phyloP scores from a whole-genome alignment of 2,888 invertebrate genomes.

The Odontothrips loti region DNA sequence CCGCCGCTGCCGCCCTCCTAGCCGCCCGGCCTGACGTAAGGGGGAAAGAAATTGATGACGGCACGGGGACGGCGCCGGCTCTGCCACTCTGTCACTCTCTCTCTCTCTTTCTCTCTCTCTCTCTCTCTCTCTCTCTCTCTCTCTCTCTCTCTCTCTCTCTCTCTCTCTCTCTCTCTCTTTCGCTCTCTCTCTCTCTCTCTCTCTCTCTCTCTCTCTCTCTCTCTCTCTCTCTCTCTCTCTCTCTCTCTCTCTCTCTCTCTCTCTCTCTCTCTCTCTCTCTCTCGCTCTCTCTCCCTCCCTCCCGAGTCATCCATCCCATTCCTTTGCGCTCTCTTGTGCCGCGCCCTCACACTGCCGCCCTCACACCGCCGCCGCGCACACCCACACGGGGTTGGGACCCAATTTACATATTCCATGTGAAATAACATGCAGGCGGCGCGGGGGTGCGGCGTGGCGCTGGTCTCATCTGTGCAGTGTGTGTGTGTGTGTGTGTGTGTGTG shows the following conservation, averaged over 20 bases:
- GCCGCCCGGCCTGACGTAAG: slow-evolving; percentile 4
- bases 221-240: background rate
- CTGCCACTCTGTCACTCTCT: background rate
- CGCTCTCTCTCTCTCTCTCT: background rate
- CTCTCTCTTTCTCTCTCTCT: background rate
- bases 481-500: too few relatives aligned
- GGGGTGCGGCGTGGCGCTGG: background rate
- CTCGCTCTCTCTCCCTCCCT: background rate
- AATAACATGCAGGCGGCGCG: slow-evolving; percentile 19
- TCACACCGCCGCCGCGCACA: background rate
- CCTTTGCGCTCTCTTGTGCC: slow-evolving; percentile 3
- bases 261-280: background rate
- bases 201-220: background rate
- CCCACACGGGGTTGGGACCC: slow-evolving; percentile 23
- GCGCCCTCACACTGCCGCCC: background rate
- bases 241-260: background rate
- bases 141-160: background rate
- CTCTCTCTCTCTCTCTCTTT: background rate
- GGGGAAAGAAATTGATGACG: slow-evolving; percentile 24
- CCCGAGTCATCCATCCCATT: slow-evolving; percentile 11
- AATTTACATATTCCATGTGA: slow-evolving; percentile 25
- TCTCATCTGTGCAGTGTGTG: background rate
- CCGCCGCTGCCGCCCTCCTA: background rate
- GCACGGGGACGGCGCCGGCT: background rate
- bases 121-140: slow-evolving; percentile 1